Conservation (phyloP, 1,140 invertebrate species). For the Archegozetes longisetosus region DNA sequence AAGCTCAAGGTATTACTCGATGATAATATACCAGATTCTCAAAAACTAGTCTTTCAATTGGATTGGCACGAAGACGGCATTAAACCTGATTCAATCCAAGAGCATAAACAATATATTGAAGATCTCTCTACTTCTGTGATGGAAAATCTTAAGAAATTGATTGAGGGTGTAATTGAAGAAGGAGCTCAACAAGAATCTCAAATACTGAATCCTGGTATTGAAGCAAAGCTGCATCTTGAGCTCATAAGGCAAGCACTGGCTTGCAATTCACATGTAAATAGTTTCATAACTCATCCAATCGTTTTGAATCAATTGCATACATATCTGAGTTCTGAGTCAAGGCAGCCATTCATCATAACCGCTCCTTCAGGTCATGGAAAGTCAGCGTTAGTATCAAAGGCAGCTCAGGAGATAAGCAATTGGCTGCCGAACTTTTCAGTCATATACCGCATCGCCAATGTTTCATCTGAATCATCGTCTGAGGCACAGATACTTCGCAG, state of each 20-base stretch:
- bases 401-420: too few relatives aligned
- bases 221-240: conserved; percentile 43
- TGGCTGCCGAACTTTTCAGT: too few relatives aligned
- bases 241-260: conserved; percentile 28
- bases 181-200: conserved; percentile 22
- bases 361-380: too few relatives aligned
- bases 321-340: too few relatives aligned
- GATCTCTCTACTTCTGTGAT: not conserved
- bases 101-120: too few relatives aligned
- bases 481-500: conserved; percentile 45
- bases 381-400: too few relatives aligned
- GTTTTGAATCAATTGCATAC: conserved; percentile 27
- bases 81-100: too few relatives aligned
- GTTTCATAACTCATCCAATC: conserved; percentile 28
- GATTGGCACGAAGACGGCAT: too few relatives aligned
- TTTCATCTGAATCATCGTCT: conserved; percentile 47
- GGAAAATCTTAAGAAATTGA: conserved; percentile 30
- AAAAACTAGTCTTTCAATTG: too few relatives aligned
- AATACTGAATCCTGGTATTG: conserved; percentile 27
- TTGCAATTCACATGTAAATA: conserved; percentile 25
- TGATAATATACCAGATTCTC: too few relatives aligned
- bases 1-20: too few relatives aligned
- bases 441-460: conserved; percentile 48
- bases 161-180: conserved; percentile 43
- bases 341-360: too few relatives aligned